Evolutionary conservation across 2,113 vertebrate genomes (phyloP).

Genomic region (Ibidorhyncha struthersii): DNA sequence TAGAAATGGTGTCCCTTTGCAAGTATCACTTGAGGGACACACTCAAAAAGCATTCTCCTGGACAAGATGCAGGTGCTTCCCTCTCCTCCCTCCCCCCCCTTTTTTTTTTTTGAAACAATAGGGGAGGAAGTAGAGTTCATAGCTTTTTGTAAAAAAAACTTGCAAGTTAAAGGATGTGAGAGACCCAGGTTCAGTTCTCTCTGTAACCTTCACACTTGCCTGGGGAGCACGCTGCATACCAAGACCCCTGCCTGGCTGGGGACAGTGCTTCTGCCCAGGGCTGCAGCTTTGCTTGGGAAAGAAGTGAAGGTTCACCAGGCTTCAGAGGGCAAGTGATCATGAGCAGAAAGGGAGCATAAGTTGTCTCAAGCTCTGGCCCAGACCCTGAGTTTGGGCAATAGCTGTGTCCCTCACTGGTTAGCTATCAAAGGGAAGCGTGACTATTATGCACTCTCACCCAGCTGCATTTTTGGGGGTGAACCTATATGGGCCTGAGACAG

Average conservation of each 20-base stretch:
- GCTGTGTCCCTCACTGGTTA: neutral
- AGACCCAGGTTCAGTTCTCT: neutral
- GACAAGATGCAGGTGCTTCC: neutral
- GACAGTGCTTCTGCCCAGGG: neutral
- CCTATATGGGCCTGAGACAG: neutral
- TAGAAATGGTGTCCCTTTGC: neutral
- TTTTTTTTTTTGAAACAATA: neutral
- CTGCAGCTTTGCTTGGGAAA: neutral
- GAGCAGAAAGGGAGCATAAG: neutral
- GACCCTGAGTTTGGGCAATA: neutral
- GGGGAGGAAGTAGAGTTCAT: neutral
- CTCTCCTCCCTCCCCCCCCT: neutral
- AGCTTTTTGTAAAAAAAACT: neutral
- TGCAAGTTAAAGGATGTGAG: neutral
- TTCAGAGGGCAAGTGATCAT: neutral
- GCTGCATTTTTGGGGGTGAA: neutral
- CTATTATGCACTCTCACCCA: neutral
- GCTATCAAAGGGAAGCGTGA: neutral
- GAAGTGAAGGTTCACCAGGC: neutral
- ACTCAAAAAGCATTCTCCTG: neutral
- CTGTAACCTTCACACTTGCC: neutral
- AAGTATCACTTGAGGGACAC: neutral
- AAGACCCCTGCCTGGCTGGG: neutral
- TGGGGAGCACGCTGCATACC: neutral
- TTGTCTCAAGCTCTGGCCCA: neutral